These are phyloP conservation scores for Caenorhabditis briggsae DNA, from an alignment of 1,140 invertebrate genomes.

Conservation along the genomic window DNA sequence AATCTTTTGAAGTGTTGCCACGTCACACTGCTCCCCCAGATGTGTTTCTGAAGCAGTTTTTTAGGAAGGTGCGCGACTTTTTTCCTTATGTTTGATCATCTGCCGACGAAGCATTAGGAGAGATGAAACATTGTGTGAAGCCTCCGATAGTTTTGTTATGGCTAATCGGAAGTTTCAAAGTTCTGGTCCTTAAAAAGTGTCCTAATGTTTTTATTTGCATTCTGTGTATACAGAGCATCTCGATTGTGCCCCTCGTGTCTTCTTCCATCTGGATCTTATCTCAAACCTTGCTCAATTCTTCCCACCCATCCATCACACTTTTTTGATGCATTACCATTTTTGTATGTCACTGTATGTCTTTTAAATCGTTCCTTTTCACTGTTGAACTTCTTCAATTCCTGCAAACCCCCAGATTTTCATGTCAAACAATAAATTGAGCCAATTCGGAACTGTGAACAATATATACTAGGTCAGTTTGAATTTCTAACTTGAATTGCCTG, in stretches of 20 bases:
- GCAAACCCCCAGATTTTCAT: neutral
- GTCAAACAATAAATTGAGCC: neutral
- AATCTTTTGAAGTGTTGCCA: constrained; percentile 45
- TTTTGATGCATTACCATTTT: constrained; percentile 1
- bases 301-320: constrained; percentile 7
- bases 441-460: neutral
- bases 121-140: constrained; percentile 41
- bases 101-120: neutral
- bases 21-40: constrained; percentile 19
- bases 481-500: constrained; percentile 34
- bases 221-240: too few species aligned
- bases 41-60: constrained; percentile 14
- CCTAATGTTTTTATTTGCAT: too few species aligned
- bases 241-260: neutral
- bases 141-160: neutral
- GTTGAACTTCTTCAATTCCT: neutral
- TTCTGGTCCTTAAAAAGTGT: too few species aligned
- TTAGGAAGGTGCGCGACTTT: neutral
- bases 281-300: neutral
- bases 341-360: neutral
- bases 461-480: constrained; percentile 38
- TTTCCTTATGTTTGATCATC: constrained; percentile 39
- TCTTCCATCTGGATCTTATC: neutral
- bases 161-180: neutral
- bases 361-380: neutral